These are phyloP conservation scores for Aproaerema taeniolella DNA, from an alignment of 2,888 invertebrate genomes.

Conservation along the genomic window DNA sequence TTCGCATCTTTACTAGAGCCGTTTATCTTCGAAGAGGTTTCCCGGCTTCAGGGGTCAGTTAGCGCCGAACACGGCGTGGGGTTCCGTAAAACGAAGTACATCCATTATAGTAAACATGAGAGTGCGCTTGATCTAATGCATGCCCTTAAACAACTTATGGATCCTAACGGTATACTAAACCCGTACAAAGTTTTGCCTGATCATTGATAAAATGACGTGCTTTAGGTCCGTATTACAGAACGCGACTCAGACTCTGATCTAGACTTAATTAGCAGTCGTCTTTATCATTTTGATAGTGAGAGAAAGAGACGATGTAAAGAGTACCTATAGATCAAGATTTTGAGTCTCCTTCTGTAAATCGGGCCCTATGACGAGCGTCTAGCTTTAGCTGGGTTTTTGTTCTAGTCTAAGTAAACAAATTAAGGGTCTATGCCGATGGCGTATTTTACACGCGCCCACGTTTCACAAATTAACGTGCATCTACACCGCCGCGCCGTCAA, in stretches of 20 bases:
- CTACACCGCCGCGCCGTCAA: too few relatives aligned
- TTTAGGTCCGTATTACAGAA: not conserved
- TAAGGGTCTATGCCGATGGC: too few relatives aligned
- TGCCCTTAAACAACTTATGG: constrained; percentile 89
- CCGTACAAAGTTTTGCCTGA: constrained; percentile 91
- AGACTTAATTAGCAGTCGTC: too few relatives aligned
- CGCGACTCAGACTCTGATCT: too few relatives aligned
- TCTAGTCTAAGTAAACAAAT: too few relatives aligned
- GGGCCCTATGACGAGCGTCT: too few relatives aligned
- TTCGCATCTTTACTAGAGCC: constrained; percentile 85
- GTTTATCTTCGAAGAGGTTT: constrained; percentile 91
- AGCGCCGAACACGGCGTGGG: constrained; percentile 99
- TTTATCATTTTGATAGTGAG: too few relatives aligned
- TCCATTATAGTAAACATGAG: constrained; percentile 85
- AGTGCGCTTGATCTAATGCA: constrained; percentile 88
- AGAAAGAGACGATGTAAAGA: constrained; percentile 1
- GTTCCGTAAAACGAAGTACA: constrained; percentile 87
- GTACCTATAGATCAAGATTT: too few relatives aligned
- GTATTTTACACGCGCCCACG: too few relatives aligned
- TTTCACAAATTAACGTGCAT: too few relatives aligned
- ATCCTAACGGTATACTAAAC: constrained; percentile 95
- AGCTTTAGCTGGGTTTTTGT: too few relatives aligned
- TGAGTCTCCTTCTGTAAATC: not conserved
- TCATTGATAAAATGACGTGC: too few relatives aligned
- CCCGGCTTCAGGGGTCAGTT: constrained; percentile 87